These are phyloP conservation scores for Bursaphelenchus mucronatus DNA, from an alignment of 1,140 invertebrate species.

Conservation along the genomic window DNA sequence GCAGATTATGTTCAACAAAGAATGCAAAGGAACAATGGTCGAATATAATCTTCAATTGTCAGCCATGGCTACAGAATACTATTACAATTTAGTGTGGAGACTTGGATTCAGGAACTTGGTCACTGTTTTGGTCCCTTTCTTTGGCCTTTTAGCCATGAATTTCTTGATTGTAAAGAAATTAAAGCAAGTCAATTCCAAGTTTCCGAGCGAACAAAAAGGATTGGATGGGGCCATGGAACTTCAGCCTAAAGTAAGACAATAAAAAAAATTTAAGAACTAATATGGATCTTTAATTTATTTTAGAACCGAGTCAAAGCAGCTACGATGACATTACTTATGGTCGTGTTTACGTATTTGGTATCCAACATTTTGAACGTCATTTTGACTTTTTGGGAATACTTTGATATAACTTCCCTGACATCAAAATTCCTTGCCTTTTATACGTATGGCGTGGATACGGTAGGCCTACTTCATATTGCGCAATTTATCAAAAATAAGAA, in stretches of 20 bases:
- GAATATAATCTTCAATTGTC: constrained; percentile 43
- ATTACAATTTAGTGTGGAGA: constrained; percentile 48
- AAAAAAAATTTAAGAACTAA: background rate
- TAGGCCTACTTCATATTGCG: constrained; percentile 19
- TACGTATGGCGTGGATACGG: constrained; percentile 51
- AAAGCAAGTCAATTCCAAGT: constrained; percentile 17
- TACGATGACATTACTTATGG: constrained; percentile 46
- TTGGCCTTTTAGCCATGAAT: constrained; percentile 47
- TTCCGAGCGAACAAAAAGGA: background rate
- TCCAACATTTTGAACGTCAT: constrained; percentile 54
- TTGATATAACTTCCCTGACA: constrained; percentile 40
- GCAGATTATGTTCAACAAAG: constrained; percentile 35
- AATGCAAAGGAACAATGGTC: constrained; percentile 45
- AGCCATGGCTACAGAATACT: constrained; percentile 30
- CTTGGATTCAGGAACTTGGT: constrained; percentile 42
- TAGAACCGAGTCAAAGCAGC: constrained; percentile 49
- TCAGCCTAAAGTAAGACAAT: constrained; percentile 18
- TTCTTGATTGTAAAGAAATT: constrained; percentile 36
- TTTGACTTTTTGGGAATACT: constrained; percentile 55
- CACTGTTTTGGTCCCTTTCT: constrained; percentile 51
- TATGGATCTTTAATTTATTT: constrained; percentile 31
- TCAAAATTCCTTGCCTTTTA: constrained; percentile 46
- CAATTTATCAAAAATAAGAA: background rate
- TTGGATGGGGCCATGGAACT: no score
- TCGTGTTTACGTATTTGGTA: constrained; percentile 51